A percentile compares a stretch with the other conserved stretches of the same genome.
phyloP scores from a whole-genome alignment of 2,888 invertebrate genomes.

The Dromius quadrimaculatus region DNA sequence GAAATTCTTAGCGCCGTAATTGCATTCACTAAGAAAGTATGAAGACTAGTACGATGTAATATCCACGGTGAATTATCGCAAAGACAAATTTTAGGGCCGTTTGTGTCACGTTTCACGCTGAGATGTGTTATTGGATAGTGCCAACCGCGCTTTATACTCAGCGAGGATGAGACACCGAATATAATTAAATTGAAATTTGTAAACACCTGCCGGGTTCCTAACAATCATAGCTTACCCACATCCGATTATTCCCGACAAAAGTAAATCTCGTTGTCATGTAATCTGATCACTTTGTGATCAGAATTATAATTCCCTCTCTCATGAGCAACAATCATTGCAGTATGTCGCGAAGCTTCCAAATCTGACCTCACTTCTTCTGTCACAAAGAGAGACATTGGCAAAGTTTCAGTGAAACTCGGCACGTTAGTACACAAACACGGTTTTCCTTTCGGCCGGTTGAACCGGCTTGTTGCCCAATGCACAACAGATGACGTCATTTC shows the following conservation, averaged over 20 bases:
- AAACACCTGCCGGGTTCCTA: constrained; percentile 33
- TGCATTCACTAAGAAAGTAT: constrained; percentile 56
- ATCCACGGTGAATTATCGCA: constrained; percentile 40
- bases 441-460: constrained; percentile 39
- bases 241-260: background rate
- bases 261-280: no score
- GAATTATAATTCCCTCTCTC: background rate
- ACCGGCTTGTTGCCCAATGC: background rate
- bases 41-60: constrained; percentile 35
- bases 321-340: no score
- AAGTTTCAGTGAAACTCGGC: constrained; percentile 10
- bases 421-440: constrained; percentile 30
- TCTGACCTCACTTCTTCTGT: no score
- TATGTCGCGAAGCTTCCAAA: no score
- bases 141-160: constrained; percentile 24
- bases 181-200: constrained; percentile 38
- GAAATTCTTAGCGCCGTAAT: constrained; percentile 58
- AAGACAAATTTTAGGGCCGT: constrained; percentile 47
- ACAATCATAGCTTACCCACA: background rate
- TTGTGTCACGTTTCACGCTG: background rate
- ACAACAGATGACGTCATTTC: constrained; percentile 42
- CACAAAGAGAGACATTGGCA: background rate
- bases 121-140: constrained; percentile 28
- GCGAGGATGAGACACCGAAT: constrained; percentile 21
- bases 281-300: no score